Evolutionary conservation across 2,888 invertebrate species (phyloP).

Genomic region (Caenorhabditis sp.): DNA sequence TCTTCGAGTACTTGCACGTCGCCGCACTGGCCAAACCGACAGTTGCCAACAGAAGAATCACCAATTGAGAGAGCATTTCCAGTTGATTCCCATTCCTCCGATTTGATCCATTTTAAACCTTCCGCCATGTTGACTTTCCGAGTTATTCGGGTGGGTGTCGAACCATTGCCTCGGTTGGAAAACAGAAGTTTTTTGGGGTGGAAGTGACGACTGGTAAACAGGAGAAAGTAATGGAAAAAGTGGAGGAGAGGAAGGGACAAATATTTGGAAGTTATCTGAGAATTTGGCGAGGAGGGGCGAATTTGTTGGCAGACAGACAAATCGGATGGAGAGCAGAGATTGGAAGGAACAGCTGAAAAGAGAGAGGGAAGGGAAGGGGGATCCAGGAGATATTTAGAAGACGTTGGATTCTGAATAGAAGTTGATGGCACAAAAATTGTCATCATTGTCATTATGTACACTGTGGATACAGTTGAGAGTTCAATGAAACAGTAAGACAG

Average conservation of each 20-base stretch:
- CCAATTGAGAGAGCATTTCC: constrained; percentile 36
- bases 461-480: constrained; percentile 6
- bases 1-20: constrained; percentile 37
- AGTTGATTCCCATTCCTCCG: not conserved
- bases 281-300: not conserved
- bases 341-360: constrained; percentile 1
- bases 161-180: constrained; percentile 24
- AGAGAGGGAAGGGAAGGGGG: not conserved
- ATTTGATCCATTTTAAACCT: constrained; percentile 26
- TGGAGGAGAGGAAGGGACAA: constrained; percentile 15
- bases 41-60: constrained; percentile 23
- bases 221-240: constrained; percentile 1
- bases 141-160: constrained; percentile 61
- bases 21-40: constrained; percentile 12
- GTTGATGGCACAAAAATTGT: not conserved
- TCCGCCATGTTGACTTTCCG: constrained; percentile 35
- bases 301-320: constrained; percentile 12
- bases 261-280: constrained; percentile 35
- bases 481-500: constrained; percentile 13
- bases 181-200: constrained; percentile 39
- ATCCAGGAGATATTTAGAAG: not conserved
- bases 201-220: constrained; percentile 44
- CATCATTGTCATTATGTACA: not conserved
- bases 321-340: constrained; percentile 34
- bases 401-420: not conserved